phyloP scores from a whole-genome alignment of 2,888 invertebrate genomes.

The Ormyrus thymus region DNA sequence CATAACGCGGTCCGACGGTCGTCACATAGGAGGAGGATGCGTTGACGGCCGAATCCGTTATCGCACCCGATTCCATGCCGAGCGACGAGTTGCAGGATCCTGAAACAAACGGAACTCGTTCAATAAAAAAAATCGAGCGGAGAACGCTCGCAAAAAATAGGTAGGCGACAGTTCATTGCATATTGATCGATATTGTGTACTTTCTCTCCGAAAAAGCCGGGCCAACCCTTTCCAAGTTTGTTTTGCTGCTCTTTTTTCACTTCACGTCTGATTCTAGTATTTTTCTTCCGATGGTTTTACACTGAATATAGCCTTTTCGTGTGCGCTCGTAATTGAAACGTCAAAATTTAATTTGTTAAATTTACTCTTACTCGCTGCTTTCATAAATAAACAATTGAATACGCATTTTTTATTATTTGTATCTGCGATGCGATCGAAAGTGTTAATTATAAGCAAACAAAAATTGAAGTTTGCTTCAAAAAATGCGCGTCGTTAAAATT shows the following conservation, averaged over 20 bases:
- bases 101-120: constrained; percentile 70
- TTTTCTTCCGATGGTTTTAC: not conserved
- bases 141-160: constrained; percentile 27
- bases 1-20: constrained; percentile 82
- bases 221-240: not conserved
- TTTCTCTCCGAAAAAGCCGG: no score
- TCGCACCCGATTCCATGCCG: constrained; percentile 84
- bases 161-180: not conserved
- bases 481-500: constrained; percentile 6
- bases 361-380: no score
- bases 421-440: no score
- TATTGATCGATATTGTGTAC: not conserved
- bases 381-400: no score
- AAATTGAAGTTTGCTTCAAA: not conserved
- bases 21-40: constrained; percentile 84
- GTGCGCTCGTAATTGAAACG: no score
- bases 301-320: no score
- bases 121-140: constrained; percentile 37
- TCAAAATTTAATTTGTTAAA: no score
- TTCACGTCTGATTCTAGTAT: not conserved
- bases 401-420: no score
- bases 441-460: not conserved
- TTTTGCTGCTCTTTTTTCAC: not conserved
- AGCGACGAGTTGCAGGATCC: constrained; percentile 80
- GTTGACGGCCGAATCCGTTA: constrained; percentile 81